A percentile compares a stretch with the other conserved stretches of the same genome.
Conservation (phyloP, 2,888 invertebrate species). For the Drosophila sordidapex region DNA sequence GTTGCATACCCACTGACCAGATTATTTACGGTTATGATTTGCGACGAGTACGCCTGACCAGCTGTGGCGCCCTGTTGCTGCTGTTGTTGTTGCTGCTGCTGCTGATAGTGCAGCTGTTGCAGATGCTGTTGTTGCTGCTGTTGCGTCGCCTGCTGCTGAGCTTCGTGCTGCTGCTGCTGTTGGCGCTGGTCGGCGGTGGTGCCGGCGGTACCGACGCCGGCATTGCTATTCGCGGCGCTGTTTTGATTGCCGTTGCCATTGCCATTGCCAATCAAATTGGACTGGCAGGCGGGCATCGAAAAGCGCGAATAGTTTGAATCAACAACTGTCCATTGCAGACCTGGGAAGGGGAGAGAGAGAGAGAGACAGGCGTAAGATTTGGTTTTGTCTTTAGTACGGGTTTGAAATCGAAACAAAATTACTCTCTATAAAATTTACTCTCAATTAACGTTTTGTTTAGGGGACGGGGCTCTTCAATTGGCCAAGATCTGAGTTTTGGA, state of each 20-base stretch:
- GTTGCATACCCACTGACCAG: slow-evolving; percentile 86
- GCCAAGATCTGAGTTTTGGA: slow-evolving; percentile 44
- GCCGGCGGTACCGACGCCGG: slow-evolving; percentile 70
- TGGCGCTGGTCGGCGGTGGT: slow-evolving; percentile 73
- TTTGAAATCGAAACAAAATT: slow-evolving; percentile 58
- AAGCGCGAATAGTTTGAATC: slow-evolving; percentile 92
- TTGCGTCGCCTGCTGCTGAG: slow-evolving; percentile 79
- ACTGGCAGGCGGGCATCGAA: slow-evolving; percentile 89
- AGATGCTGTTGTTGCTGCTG: slow-evolving; percentile 70
- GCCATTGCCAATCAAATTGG: slow-evolving; percentile 85
- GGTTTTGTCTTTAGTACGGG: slow-evolving; percentile 68
- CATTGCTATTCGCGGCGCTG: slow-evolving; percentile 77
- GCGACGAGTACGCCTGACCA: slow-evolving; percentile 83
- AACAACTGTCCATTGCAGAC: slow-evolving; percentile 94
- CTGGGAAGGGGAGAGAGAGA: slow-evolving; percentile 88
- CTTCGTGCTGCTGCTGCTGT: slow-evolving; percentile 74
- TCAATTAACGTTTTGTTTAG: slow-evolving; percentile 29
- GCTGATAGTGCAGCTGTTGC: slow-evolving; percentile 73
- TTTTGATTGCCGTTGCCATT: slow-evolving; percentile 80
- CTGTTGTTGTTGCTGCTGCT: slow-evolving; percentile 75
- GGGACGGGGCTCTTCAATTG: slow-evolving; percentile 40
- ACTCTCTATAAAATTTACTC: slow-evolving; percentile 62
- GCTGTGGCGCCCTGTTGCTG: slow-evolving; percentile 74
- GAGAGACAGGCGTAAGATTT: slow-evolving; percentile 80
- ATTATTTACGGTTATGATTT: slow-evolving; percentile 85